Evolutionary conservation across 2,888 invertebrate genomes (phyloP).

Genomic region (Nomada goodeniana): DNA sequence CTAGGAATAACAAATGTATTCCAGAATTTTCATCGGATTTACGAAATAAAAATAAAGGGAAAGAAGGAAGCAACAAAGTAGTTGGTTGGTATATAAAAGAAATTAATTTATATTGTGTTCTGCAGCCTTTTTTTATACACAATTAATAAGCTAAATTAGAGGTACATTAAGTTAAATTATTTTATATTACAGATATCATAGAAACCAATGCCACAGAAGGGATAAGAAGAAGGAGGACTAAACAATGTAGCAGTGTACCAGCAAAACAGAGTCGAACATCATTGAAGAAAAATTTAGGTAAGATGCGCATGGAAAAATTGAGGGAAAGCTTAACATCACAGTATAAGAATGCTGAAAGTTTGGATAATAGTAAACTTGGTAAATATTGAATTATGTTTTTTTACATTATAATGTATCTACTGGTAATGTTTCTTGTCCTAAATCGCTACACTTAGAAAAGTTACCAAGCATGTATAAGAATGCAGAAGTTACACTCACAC

Average conservation of each 20-base stretch:
- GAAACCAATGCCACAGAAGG: background rate
- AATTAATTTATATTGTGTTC: constrained; percentile 1
- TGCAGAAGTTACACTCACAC: constrained; percentile 52
- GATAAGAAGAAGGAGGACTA: background rate
- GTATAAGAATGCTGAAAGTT: constrained; percentile 3
- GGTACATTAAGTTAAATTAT: background rate
- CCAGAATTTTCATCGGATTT: background rate
- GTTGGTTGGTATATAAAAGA: constrained; percentile 5
- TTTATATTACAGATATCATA: constrained; percentile 5
- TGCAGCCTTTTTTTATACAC: background rate
- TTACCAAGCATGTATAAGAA: constrained; percentile 50
- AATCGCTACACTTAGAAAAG: background rate
- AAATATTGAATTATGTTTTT: constrained; percentile 6
- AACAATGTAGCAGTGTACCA: background rate
- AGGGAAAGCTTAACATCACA: constrained; percentile 35
- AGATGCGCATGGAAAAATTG: constrained; percentile 62
- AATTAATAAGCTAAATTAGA: background rate
- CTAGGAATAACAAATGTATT: background rate
- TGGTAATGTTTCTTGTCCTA: background rate
- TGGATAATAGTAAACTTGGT: background rate
- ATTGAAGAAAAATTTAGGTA: constrained; percentile 59
- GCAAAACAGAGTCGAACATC: background rate
- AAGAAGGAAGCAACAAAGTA: background rate
- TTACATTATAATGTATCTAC: background rate
- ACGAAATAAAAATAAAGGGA: background rate